A percentile compares a stretch with the other conserved stretches of the same genome.
Evolutionary conservation across 1,140 invertebrate species (phyloP).

Genomic region (Bombus waltoni): DNA sequence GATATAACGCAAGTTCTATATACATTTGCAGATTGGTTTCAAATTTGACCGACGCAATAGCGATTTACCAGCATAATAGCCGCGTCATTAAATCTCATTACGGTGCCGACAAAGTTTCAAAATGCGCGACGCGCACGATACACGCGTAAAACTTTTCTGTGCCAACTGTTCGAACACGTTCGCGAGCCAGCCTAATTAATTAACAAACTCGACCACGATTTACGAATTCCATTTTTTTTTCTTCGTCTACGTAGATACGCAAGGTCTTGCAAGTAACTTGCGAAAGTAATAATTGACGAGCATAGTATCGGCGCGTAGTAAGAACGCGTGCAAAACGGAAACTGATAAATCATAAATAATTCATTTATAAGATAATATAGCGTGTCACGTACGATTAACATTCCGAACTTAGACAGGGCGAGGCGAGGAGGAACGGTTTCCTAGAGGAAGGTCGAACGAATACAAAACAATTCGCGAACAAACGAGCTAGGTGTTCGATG

Average conservation of each 20-base stretch:
- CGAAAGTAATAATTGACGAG: fast-evolving
- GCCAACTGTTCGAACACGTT: too few relatives aligned
- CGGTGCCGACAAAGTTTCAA: too few relatives aligned
- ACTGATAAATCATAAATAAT: background rate
- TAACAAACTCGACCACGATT: background rate
- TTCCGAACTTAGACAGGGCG: background rate
- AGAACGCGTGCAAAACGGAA: background rate
- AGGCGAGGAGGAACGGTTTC: background rate
- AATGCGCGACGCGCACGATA: too few relatives aligned
- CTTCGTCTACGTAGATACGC: background rate
- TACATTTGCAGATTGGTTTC: too few relatives aligned
- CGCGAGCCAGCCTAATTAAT: background rate
- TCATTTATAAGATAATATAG: background rate
- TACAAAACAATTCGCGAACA: background rate
- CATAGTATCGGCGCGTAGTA: background rate
- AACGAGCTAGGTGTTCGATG: background rate
- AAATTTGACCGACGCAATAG: too few relatives aligned
- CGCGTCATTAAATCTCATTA: too few relatives aligned
- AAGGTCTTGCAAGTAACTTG: background rate
- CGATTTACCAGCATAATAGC: too few relatives aligned
- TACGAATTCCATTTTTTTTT: background rate
- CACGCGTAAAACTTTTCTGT: too few relatives aligned
- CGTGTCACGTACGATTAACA: background rate
- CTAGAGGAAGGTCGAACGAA: background rate
- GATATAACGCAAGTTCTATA: too few relatives aligned